Evolutionary conservation across 2,113 vertebrate species (phyloP).

Genomic region (Callocephalon fimbriatum): DNA sequence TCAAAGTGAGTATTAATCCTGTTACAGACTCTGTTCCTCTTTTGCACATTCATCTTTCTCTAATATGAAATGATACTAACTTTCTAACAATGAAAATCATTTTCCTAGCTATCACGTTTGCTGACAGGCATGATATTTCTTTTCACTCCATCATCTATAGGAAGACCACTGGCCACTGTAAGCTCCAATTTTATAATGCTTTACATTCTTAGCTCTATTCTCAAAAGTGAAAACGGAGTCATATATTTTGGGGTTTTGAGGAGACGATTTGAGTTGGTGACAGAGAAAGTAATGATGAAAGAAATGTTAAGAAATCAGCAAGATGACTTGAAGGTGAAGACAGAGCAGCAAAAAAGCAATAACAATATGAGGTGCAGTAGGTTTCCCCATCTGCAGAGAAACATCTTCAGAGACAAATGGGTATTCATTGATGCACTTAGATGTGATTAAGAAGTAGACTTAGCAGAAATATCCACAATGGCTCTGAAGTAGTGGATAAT

Average conservation of each 20-base stretch:
- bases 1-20: constrained; percentile 7
- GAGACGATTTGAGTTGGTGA: neutral
- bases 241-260: neutral
- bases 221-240: neutral
- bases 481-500: neutral
- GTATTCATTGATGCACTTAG: neutral
- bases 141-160: neutral
- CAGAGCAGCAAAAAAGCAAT: neutral
- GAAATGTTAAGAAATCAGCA: neutral
- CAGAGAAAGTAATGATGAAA: neutral
- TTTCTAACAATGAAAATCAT: neutral
- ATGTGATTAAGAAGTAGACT: neutral
- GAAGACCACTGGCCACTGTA: neutral
- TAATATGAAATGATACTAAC: neutral
- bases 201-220: neutral
- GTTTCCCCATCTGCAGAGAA: neutral
- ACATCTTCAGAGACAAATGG: neutral
- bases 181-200: neutral
- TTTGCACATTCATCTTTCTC: neutral
- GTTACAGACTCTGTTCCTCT: neutral
- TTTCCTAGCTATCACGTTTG: neutral
- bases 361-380: neutral
- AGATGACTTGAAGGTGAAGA: neutral
- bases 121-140: neutral
- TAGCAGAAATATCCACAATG: neutral